Conservation (phyloP, 2,113 vertebrate species). For the Haplochromis burtoni region DNA sequence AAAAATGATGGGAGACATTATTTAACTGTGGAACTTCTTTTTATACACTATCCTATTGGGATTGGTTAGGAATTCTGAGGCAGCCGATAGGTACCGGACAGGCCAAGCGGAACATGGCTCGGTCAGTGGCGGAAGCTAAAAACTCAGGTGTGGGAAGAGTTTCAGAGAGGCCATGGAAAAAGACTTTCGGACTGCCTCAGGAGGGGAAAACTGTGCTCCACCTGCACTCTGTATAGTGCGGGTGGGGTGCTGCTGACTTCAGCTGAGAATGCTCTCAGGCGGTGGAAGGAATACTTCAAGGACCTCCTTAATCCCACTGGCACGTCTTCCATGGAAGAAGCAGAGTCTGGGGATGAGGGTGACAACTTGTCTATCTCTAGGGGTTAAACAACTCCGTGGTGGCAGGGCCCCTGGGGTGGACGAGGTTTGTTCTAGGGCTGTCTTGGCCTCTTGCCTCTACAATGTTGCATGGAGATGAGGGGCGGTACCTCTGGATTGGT, state of each 20-base stretch:
- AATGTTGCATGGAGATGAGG: background rate
- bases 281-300: background rate
- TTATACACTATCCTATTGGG: background rate
- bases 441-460: background rate
- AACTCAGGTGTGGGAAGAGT: background rate
- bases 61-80: background rate
- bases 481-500: background rate
- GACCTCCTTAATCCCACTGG: background rate
- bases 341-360: background rate
- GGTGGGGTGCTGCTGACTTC: background rate
- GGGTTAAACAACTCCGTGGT: background rate
- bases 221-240: accelerated
- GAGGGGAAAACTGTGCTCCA: background rate
- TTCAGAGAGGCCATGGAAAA: background rate
- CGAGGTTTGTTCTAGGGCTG: background rate
- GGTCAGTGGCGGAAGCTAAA: background rate
- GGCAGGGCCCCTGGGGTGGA: background rate
- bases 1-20: background rate
- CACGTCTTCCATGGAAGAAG: background rate
- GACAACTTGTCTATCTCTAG: background rate
- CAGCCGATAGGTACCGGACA: background rate
- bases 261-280: accelerated
- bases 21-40: background rate
- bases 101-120: background rate
- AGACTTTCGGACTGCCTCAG: background rate